Evolutionary conservation across 2,888 invertebrate species (phyloP).

Genomic region (Disparrhopalites patrizii): DNA sequence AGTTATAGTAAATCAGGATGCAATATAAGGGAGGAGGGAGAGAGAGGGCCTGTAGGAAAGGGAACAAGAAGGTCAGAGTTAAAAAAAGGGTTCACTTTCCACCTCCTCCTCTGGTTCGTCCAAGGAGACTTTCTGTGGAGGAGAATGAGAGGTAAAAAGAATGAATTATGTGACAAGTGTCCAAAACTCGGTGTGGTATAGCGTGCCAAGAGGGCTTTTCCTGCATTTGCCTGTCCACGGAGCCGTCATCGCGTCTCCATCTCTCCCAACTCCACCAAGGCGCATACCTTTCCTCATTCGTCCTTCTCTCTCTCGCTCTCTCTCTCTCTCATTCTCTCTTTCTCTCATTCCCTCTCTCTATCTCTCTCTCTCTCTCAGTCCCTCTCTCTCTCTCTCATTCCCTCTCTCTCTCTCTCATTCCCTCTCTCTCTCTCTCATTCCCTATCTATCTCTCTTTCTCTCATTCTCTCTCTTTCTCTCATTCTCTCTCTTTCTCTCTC

Average conservation of each 20-base stretch:
- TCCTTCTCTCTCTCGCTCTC: slow-evolving; percentile 47
- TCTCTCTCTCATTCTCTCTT: slow-evolving; percentile 12
- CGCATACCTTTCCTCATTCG: slow-evolving; percentile 28
- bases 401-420: background rate
- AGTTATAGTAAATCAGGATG: slow-evolving; percentile 16
- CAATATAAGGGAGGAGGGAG: background rate
- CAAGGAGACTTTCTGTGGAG: background rate
- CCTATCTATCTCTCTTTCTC: slow-evolving; percentile 42
- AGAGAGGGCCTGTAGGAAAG: background rate
- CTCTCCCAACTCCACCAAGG: slow-evolving; percentile 30
- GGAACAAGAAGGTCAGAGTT: slow-evolving; percentile 14
- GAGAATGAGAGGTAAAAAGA: slow-evolving; percentile 18
- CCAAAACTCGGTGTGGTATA: slow-evolving; percentile 28
- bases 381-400: background rate
- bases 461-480: background rate
- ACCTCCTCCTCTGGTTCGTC: background rate
- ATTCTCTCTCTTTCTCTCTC: slow-evolving; percentile 47
- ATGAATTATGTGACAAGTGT: slow-evolving; percentile 42
- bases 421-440: slow-evolving; percentile 15
- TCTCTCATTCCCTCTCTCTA: slow-evolving; percentile 9
- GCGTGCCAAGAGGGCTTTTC: slow-evolving; percentile 28
- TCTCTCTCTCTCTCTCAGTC: background rate
- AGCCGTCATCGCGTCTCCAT: slow-evolving; percentile 48
- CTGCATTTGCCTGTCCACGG: slow-evolving; percentile 34
- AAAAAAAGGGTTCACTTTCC: slow-evolving; percentile 18